A percentile compares a stretch with the other conserved stretches of the same genome.
These are phyloP conservation scores for Phylloscopus trochiloides DNA, from an alignment of 2,113 vertebrate species.

Conservation along the genomic window DNA sequence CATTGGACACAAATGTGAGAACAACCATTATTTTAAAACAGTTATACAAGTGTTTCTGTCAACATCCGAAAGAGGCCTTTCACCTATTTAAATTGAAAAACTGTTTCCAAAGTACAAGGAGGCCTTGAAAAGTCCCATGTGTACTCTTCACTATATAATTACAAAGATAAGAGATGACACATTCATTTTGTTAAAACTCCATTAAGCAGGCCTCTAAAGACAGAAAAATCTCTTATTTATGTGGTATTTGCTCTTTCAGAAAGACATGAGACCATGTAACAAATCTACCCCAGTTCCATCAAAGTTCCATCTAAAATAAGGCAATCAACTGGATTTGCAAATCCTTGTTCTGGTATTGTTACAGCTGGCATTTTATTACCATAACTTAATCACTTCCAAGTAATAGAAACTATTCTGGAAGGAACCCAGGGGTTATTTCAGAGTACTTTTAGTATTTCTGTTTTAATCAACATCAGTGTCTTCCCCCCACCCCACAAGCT, in stretches of 20 bases:
- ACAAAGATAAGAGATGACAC: constrained; percentile 23
- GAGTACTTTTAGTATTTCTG: background rate
- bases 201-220: constrained; percentile 3
- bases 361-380: background rate
- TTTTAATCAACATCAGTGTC: background rate
- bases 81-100: constrained; percentile 31
- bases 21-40: background rate
- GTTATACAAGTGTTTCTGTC: background rate
- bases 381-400: background rate
- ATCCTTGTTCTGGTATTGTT: background rate
- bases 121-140: constrained; percentile 9
- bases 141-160: background rate
- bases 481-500: background rate
- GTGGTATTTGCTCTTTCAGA: background rate
- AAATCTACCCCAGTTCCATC: background rate
- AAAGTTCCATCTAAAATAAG: background rate
- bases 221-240: background rate
- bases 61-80: background rate
- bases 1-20: background rate
- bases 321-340: background rate
- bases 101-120: background rate
- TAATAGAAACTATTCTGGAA: background rate
- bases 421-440: background rate
- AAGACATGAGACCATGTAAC: background rate
- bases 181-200: background rate